Percentiles rank a stretch among this genome's conserved stretches.
These are phyloP conservation scores for Bursaphelenchus okinawaensis DNA, from an alignment of 2,888 invertebrate genomes.

Conservation along the genomic window DNA sequence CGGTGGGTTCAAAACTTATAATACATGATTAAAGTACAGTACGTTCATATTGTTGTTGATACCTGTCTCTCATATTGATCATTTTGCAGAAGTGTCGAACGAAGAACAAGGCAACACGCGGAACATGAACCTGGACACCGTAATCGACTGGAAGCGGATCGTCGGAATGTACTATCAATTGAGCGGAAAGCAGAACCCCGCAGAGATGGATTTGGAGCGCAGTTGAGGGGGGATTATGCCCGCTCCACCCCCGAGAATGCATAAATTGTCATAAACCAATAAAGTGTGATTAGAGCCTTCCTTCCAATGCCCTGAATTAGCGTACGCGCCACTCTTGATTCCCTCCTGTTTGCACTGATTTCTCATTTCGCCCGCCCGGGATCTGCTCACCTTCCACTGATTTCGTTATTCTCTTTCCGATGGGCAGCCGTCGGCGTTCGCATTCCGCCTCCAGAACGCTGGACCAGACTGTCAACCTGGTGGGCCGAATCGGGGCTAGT, in stretches of 20 bases:
- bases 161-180: conserved; percentile 38
- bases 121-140: conserved; percentile 42
- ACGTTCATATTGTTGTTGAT: not conserved
- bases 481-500: conserved; percentile 38
- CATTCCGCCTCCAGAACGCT: conserved; percentile 30
- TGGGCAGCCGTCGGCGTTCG: conserved; percentile 22
- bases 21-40: conserved; percentile 1
- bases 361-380: not conserved
- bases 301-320: not conserved
- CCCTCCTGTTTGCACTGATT: not conserved
- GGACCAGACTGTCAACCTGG: conserved; percentile 31
- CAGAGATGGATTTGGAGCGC: not conserved
- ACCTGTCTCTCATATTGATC: not conserved
- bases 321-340: not conserved
- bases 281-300: not conserved
- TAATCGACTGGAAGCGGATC: conserved; percentile 55
- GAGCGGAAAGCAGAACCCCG: conserved; percentile 26
- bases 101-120: conserved; percentile 26
- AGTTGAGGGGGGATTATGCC: not conserved
- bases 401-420: too few species aligned
- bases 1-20: conserved; percentile 2
- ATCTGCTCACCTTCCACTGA: not conserved
- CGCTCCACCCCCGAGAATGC: not conserved
- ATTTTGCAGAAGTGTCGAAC: conserved; percentile 16
- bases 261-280: not conserved